These are phyloP conservation scores for Branchipolynoe longqiensis DNA, from an alignment of 2,888 invertebrate species.

Conservation along the genomic window DNA sequence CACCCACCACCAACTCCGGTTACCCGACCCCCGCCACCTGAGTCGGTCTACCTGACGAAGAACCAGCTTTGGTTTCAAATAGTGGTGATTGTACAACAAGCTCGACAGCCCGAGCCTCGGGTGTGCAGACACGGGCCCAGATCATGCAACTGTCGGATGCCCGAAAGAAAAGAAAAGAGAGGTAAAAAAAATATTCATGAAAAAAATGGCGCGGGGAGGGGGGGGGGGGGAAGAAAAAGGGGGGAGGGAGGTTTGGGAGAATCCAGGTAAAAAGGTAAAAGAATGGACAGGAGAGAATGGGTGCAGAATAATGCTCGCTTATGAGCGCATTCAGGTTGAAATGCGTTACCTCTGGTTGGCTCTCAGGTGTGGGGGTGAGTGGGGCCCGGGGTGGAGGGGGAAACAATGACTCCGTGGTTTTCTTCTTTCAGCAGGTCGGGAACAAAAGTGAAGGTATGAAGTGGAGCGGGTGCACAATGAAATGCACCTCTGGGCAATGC, in stretches of 20 bases:
- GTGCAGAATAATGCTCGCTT: neutral
- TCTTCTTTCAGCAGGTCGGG: neutral
- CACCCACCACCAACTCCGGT: neutral
- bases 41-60: neutral
- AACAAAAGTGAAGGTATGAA: neutral
- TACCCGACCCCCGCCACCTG: neutral
- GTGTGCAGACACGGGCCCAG: neutral
- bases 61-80: constrained; percentile 6
- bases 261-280: neutral
- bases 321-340: neutral
- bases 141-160: constrained; percentile 12
- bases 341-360: neutral
- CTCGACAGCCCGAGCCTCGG: neutral
- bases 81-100: constrained; percentile 11
- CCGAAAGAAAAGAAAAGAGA: neutral
- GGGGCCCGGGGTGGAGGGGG: neutral
- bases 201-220: neutral
- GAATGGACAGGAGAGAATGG: neutral
- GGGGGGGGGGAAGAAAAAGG: too few species aligned
- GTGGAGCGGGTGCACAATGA: neutral
- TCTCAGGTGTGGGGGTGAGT: neutral
- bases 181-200: neutral
- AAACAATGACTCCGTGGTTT: too few species aligned
- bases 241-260: too few species aligned
- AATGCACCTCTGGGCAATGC: neutral